Evolutionary conservation across 1,140 invertebrate genomes (phyloP).

Genomic region (Brachionus asplanchnoidis): DNA sequence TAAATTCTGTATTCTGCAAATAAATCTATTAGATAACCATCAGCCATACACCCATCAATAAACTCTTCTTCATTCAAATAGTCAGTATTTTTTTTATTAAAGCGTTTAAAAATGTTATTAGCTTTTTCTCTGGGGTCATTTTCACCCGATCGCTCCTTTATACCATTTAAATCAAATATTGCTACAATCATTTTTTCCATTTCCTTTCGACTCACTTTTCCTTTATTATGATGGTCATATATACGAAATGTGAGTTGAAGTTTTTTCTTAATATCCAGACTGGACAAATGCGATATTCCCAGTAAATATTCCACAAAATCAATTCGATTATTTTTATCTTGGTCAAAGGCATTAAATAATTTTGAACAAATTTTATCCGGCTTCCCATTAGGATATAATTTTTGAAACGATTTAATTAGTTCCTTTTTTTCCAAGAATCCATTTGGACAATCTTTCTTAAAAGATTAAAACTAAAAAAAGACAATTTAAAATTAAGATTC

Average conservation of each 20-base stretch:
- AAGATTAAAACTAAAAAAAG: no score
- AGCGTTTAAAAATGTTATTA: background rate
- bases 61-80: conserved; percentile 31
- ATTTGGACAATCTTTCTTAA: conserved; percentile 6
- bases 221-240: conserved; percentile 30
- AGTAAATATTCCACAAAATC: conserved; percentile 41
- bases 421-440: conserved; percentile 16
- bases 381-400: conserved; percentile 33
- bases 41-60: background rate
- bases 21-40: conserved; percentile 7
- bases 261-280: conserved; percentile 15
- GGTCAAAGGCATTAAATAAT: conserved; percentile 9
- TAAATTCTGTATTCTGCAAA: conserved; percentile 34
- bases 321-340: background rate
- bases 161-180: conserved; percentile 29
- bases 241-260: conserved; percentile 21
- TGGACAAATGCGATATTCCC: background rate
- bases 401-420: background rate
- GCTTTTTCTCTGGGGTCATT: background rate
- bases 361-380: conserved; percentile 16
- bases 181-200: conserved; percentile 36
- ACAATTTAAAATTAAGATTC: no score
- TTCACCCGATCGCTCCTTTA: background rate
- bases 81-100: background rate
- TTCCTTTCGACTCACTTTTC: conserved; percentile 11